Evolutionary conservation across 2,888 invertebrate species (phyloP), one percentile per base, ranked within the genome.

Genomic region (Folsomia manolachei): DNA sequence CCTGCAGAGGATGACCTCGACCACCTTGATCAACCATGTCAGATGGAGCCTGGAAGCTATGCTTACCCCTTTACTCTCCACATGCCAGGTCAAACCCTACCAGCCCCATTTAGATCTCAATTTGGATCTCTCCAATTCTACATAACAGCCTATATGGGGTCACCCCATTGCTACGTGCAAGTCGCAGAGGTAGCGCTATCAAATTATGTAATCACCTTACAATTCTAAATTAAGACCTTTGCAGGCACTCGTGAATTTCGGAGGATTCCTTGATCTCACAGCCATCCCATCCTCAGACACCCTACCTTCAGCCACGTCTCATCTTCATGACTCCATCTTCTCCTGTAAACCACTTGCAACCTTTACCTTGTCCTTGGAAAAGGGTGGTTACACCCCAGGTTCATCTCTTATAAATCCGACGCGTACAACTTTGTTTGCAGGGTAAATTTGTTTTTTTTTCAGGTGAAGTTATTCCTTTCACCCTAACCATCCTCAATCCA

Each of bases 41-140:
- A 18, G n/a, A 63, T 63, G 63, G 63, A 63, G 27, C 63, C 63
- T 4, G 63, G 63, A n/a, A n/a, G n/a, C 11, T 63, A 63, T 27
- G n/a, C 26, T 9, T 63, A 27, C 27, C 63, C 63, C n/a, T 63
- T 63, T 27, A n/a, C 14, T 27, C 63, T 63, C 4, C 63, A 63
- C 27, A 63, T 63, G 63, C 26, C 63, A 7, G 63, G 63, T 2
- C 27, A 63, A n/a, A 9, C 27, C 9, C 27, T 63, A 14, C 63
- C 63, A 7, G 63, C 63, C n/a, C 63, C 26, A 26, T 63, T 63
- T 21, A 63, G 27, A 21, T 63, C 63, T 7, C 63, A 63, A 27
- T 21, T 63, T 7, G 63, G 63, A 18, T 25, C 26, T 18, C 63
- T 63, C 19, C 63, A 63, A 26, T 63, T 63, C 26, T 27, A 27